Percentiles rank a stretch among this genome's conserved stretches.
These are phyloP conservation scores for Mustela lutreola DNA, from an alignment of 2,113 vertebrate species.

Conservation along the genomic window DNA sequence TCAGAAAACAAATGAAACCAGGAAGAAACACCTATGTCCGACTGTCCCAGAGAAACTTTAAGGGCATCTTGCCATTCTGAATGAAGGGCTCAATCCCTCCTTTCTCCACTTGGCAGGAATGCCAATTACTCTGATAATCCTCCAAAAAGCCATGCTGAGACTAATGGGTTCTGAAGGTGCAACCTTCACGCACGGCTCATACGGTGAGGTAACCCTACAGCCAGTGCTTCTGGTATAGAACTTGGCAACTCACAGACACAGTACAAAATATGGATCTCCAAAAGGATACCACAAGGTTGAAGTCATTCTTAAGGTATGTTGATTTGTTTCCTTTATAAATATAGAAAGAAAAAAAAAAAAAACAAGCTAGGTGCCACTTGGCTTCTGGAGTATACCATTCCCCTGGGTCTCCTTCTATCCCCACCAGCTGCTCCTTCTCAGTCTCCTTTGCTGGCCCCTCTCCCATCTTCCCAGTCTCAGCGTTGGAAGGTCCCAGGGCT, in stretches of 20 bases:
- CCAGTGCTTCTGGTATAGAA: neutral
- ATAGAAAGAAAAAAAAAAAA: neutral
- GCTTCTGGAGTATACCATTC: neutral
- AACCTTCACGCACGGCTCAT: accelerated
- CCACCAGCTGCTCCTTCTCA: neutral
- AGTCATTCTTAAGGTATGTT: neutral
- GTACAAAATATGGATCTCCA: neutral
- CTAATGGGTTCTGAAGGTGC: neutral
- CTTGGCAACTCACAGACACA: neutral
- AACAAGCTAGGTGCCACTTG: neutral
- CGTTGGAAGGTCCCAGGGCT: neutral
- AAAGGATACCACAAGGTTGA: neutral
- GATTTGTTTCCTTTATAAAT: neutral
- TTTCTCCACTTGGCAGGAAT: neutral
- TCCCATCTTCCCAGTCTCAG: neutral
- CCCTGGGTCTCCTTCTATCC: neutral
- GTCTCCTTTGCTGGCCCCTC: too few relatives aligned
- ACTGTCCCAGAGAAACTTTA: neutral
- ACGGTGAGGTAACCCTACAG: neutral
- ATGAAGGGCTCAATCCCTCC: neutral
- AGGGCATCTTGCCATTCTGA: neutral
- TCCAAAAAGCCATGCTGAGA: neutral
- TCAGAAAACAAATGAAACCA: neutral
- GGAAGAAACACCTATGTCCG: neutral
- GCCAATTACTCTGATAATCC: neutral